phyloP scores from a whole-genome alignment of 2,113 vertebrate species.

The Podarcis muralis region DNA sequence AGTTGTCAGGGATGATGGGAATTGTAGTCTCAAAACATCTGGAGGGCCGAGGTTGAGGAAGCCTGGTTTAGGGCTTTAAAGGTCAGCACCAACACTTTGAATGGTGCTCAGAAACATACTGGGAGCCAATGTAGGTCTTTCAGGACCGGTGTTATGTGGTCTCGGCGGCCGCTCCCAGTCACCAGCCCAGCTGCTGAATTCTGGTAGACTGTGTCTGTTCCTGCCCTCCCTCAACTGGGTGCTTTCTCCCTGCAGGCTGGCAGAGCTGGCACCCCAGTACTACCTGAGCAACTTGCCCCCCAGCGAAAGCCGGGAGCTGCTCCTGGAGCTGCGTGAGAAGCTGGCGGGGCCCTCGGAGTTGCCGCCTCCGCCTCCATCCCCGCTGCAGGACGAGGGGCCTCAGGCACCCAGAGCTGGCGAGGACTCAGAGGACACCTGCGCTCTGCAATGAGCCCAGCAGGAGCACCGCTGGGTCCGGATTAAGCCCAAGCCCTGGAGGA shows the following conservation, averaged over 20 bases:
- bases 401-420: background rate
- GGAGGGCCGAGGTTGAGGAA: too few species aligned
- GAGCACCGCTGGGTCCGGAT: background rate
- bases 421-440: constrained; percentile 66
- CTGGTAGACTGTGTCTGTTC: background rate
- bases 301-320: constrained; percentile 89
- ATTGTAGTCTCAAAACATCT: too few species aligned
- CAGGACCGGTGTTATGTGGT: too few species aligned
- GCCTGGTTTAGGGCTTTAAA: too few species aligned
- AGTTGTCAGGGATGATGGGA: too few species aligned
- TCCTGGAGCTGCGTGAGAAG: constrained; percentile 86
- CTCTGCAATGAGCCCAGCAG: constrained; percentile 75
- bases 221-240: background rate
- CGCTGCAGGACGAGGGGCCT: background rate
- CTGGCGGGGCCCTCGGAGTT: constrained; percentile 10
- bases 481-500: background rate
- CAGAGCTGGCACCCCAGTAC: constrained; percentile 90
- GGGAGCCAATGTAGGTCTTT: too few species aligned
- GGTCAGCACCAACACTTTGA: too few species aligned
- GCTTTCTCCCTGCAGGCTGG: constrained; percentile 76
- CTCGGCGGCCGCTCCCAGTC: too few species aligned
- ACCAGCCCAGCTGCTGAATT: too few species aligned
- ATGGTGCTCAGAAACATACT: too few species aligned
- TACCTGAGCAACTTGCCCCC: constrained; percentile 91
- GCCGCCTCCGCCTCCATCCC: background rate